Conservation (phyloP, 2,888 invertebrate species). For the Argyresthia albistria region DNA sequence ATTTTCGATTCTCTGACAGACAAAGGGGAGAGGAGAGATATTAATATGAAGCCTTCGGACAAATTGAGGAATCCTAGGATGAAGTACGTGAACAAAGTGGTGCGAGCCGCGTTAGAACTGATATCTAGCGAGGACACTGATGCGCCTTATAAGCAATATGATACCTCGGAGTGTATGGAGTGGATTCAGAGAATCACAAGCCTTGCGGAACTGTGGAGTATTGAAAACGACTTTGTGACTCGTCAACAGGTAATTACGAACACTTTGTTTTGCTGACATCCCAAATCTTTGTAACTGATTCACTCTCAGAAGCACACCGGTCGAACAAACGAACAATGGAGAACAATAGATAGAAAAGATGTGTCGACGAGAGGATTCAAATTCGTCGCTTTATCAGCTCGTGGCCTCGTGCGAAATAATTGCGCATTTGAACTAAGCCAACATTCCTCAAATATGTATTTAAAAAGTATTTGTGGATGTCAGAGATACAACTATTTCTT, state of each 20-base stretch:
- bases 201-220: constrained; percentile 83
- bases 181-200: constrained; percentile 84
- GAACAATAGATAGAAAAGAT: too few relatives aligned
- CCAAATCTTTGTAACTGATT: too few relatives aligned
- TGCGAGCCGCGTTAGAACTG: constrained; percentile 81
- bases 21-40: constrained; percentile 57
- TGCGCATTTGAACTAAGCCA: too few relatives aligned
- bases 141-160: constrained; percentile 51
- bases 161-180: constrained; percentile 45
- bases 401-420: too few relatives aligned
- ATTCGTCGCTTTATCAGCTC: too few relatives aligned
- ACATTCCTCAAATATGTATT: too few relatives aligned
- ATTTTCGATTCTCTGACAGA: constrained; percentile 63
- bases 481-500: too few relatives aligned
- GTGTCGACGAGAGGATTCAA: too few relatives aligned
- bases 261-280: too few relatives aligned
- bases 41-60: constrained; percentile 77
- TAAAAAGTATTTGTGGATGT: too few relatives aligned
- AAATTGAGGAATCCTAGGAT: constrained; percentile 77
- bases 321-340: too few relatives aligned
- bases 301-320: too few relatives aligned
- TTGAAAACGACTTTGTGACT: constrained; percentile 80
- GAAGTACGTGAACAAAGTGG: constrained; percentile 81
- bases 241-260: constrained; percentile 77
- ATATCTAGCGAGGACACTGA: constrained; percentile 74